Evolutionary conservation across 2,888 invertebrate species (phyloP).

Genomic region (Hipparchia semele): DNA sequence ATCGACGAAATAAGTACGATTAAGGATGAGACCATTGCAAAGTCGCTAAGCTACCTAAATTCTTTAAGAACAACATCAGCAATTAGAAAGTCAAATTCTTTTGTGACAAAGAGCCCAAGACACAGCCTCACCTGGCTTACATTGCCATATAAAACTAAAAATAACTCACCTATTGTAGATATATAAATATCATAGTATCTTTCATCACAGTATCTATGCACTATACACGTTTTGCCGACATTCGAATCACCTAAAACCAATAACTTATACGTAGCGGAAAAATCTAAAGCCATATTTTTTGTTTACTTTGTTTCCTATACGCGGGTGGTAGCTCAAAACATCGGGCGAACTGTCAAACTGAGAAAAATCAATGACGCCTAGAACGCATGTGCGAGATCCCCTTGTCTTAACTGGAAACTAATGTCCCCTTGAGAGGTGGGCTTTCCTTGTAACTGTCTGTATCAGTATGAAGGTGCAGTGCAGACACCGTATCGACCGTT

Average conservation of each 20-base stretch:
- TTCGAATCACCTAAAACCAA: conserved; percentile 94
- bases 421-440: conserved; percentile 37
- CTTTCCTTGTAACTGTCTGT: conserved; percentile 38
- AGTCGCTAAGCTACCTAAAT: neutral
- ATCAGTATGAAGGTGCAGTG: conserved; percentile 38
- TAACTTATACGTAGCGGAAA: conserved; percentile 93
- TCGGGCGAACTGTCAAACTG: conserved; percentile 77
- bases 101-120: conserved; percentile 50
- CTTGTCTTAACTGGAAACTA: conserved; percentile 37
- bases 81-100: conserved; percentile 15
- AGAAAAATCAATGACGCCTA: conserved; percentile 77
- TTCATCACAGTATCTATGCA: conserved; percentile 95
- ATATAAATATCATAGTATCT: conserved; percentile 95
- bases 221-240: conserved; percentile 95
- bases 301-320: conserved; percentile 72
- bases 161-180: conserved; percentile 92
- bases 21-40: neutral
- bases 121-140: conserved; percentile 65
- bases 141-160: conserved; percentile 67
- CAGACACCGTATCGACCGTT: conserved; percentile 39
- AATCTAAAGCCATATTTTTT: conserved; percentile 90
- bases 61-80: conserved; percentile 40
- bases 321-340: conserved; percentile 74
- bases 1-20: too few relatives aligned
- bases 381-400: conserved; percentile 70